Base-by-base conservation (phyloP, 2,113 vertebrate species). In the Fukomys damarensis region DNA sequence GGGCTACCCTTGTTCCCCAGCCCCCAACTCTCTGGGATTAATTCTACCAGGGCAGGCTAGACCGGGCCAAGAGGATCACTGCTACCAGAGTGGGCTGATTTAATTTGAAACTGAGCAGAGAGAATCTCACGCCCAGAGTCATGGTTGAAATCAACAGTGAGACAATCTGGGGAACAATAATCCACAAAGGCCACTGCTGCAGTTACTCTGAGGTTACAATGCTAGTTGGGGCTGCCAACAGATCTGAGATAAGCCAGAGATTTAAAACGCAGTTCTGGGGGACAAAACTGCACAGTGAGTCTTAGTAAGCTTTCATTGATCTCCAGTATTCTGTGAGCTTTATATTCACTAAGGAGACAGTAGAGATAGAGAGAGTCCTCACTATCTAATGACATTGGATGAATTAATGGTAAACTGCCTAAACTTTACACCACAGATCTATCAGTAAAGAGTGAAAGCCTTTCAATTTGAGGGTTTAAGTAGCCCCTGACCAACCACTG, bases 81-180 rank as follows among this genome's bases (percentile, higher is more conserved):
- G 32, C n/a, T 74, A 80, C 46, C 76, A 86, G 84, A 92, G 35
- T 54, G 41, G 79, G 89, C 35, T 85, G 61, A 94, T 80, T 91
- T 92, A 72, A 94, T 85, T 8, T 94, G 28, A 95, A 65, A 11
- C 54, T 79, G 38, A 94, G 46, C 65, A 66, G 0, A 89, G 56
- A 92, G 91, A 84, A 92, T 59, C 30, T 54, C 35, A 87, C 74
- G 84, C 63, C 63, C 56, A 93, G 16, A 77, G 66, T 91, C 61
- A 83, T 5, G 82, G 72, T 91, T 30, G 83, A 83, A 79, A 91
- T 82, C 20, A 89, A 94, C 0, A 94, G 28, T 94, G 49, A 26
- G 46, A 63, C 66, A 77, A 70, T 54, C 52, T 90, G 24, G n/a
- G 41, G 13, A 56, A 91, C 70, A 84, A 84, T 30, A 84, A 88